Base-by-base conservation (phyloP, 2,797 vertebrate species). In the Microtus obscurus region DNA sequence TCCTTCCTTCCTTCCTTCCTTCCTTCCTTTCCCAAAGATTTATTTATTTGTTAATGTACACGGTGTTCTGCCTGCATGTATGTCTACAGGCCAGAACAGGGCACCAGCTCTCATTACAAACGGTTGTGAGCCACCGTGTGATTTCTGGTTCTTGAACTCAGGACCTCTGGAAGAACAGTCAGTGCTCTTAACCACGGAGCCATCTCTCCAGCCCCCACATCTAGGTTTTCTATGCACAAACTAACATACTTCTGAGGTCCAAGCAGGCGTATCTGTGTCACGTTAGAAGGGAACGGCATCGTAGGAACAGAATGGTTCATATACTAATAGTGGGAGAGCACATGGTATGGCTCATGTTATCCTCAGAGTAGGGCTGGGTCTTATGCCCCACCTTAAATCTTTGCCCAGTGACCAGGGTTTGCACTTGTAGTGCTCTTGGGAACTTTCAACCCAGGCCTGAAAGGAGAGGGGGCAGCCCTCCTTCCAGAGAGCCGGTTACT, bases 321-420 rank as follows among this genome's bases (percentile, higher is more conserved):
- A 1, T 4, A 16, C 0, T 34, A 48, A 40, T 3, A 5, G 89
- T 59, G 53, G 63, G 13, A 12, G 53, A 71, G 13, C 17, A 21
- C 1, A 16, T 21, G 34, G 56, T 2, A 0, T 1, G 9, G 61
- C 13, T 7, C 1, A 0, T 3, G 8, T 19, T 2, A 2, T 19
- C 19, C 69, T 51, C 23, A 12, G 63, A 69, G 82, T 23, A 80
- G 59, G 25, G 40, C 59, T 23, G 16, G 43, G 43, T 37, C 13
- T 56, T 78, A 16, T 2, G 34, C 40, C 61, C 0, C 2, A 27
- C 17, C 40, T 51, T 73, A 71, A 81, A 34, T 63, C 80, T 63
- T n/a, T 80, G 78, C 59, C 37, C 34, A 76, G 13, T 27, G 73
- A 85, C 76, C 86, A 43, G 5, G 23, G 65, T 65, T 65, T 83